Evolutionary conservation across 1,140 invertebrate species (phyloP), one percentile per base, ranked within the genome.

Genomic region (Anoplophora glabripennis): DNA sequence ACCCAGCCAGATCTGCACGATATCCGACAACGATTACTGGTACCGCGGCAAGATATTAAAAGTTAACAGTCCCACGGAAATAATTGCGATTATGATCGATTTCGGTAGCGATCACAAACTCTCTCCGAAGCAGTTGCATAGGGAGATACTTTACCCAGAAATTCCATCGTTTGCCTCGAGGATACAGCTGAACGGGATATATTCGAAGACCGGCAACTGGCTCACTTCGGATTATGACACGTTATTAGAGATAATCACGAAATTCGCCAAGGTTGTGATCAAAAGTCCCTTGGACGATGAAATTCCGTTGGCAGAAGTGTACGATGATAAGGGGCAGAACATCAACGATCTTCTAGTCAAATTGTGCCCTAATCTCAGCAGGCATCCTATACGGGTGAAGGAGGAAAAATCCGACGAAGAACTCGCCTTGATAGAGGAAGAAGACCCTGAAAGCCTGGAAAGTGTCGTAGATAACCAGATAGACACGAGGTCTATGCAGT

Each of bases 1-100:
- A 40, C 38, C 53, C 15, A 59, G 59, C 14, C 46, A 68, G 8
- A 49, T 66, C 53, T 68, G 67, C 46, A 66, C 64, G 3, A 68
- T 68, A 15, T 42, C 44, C 40, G 64, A 51, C 41, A 59, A 42
- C 7, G 59, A 59, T 21, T 17, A n/a, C n/a, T 62, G 59, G 59
- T 65, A 62, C 28, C 52, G 64, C 15, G 64, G 64, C 5, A 62
- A 54, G 47, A 28, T 65, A 48, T 42, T 58, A 17, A 51, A 57
- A 42, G 44, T 62, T 1, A 53, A 51, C 8, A 57, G 21, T 34
- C 36, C 38, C 4, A 9, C 52, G 4, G 40, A 57, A 38, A 57
- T 65, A 8, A 35, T 12, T 1, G 64, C 59, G 9, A 46, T 59
- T n/a, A 65, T 65, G 64, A 62, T 65, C 10, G 64, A 65, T 55